These are phyloP conservation scores for Eulemur rubriventer DNA, from an alignment of 2,797 vertebrate genomes.

Conservation along the genomic window DNA sequence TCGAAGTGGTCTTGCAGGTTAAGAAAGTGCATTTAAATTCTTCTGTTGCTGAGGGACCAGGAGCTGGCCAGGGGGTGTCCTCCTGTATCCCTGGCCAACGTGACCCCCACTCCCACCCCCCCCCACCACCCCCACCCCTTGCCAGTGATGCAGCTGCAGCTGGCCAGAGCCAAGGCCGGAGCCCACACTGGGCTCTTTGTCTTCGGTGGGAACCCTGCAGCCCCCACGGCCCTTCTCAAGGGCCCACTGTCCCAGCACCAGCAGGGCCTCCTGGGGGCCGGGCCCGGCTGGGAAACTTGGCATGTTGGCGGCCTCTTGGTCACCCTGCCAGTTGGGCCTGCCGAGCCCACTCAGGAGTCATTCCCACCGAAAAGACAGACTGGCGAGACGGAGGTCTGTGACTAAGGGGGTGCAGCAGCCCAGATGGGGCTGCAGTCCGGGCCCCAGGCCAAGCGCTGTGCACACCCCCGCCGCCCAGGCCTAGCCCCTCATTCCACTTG, in stretches of 20 bases:
- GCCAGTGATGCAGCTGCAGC: conserved; percentile 74
- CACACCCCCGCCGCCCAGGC: not conserved
- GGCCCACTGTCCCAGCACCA: conserved; percentile 68
- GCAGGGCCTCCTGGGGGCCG: conserved; percentile 17
- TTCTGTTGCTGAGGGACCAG: not conserved
- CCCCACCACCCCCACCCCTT: conserved; percentile 37
- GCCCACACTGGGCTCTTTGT: conserved; percentile 78
- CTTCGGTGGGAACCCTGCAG: conserved; percentile 64
- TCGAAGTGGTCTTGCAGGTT: not conserved
- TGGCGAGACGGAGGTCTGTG: not conserved
- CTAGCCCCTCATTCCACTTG: not conserved
- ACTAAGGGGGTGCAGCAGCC: not conserved
- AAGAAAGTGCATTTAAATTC: not conserved
- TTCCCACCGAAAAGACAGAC: not conserved
- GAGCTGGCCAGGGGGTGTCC: not conserved
- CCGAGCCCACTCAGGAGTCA: conserved; percentile 26
- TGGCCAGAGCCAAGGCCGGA: conserved; percentile 49
- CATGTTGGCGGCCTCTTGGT: conserved; percentile 27
- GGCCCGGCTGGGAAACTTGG: conserved; percentile 62
- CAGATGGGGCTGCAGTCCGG: not conserved
- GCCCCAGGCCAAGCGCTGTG: not conserved
- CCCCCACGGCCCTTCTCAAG: conserved; percentile 67
- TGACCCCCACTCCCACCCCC: conserved; percentile 23
- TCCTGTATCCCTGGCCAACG: not conserved
- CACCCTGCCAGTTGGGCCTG: conserved; percentile 48